A percentile compares a stretch with the other conserved stretches of the same genome.
Conservation (phyloP, 1,140 invertebrate species). For the Drosophila leontia region DNA sequence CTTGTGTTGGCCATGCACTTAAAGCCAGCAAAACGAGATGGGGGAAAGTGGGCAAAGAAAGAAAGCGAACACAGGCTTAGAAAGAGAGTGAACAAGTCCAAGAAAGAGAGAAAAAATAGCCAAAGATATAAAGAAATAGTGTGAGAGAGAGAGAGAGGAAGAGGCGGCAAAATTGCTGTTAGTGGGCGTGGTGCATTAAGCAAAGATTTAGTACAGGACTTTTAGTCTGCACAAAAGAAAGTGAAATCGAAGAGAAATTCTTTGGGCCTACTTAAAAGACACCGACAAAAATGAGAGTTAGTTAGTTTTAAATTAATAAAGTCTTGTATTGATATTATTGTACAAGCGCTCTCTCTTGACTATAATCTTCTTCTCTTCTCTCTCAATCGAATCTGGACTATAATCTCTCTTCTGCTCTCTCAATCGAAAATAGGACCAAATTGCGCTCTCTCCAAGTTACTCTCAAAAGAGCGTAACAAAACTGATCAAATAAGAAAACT, state of each 20-base stretch:
- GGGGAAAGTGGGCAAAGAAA: not conserved
- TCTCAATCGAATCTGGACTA: not conserved
- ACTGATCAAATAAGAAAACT: not conserved
- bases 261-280: not conserved
- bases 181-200: slow-evolving; percentile 47
- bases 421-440: no score
- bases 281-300: not conserved
- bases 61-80: not conserved
- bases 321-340: no score
- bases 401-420: no score
- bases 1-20: slow-evolving; percentile 42
- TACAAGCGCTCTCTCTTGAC: not conserved
- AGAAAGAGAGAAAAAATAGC: slow-evolving; percentile 2
- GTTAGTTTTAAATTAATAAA: no score
- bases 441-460: not conserved
- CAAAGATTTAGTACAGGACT: slow-evolving; percentile 28
- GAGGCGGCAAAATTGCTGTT: slow-evolving; percentile 2
- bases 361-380: not conserved
- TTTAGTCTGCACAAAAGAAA: slow-evolving; percentile 21
- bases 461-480: not conserved
- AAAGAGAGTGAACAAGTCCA: not conserved
- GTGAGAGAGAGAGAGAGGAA: not conserved
- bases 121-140: not conserved
- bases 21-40: slow-evolving; percentile 6
- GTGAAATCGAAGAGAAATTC: slow-evolving; percentile 19